A percentile compares a stretch with the other conserved stretches of the same genome.
These are phyloP conservation scores for Genyomyrus donnyi DNA, from an alignment of 2,113 vertebrate species.

Conservation along the genomic window DNA sequence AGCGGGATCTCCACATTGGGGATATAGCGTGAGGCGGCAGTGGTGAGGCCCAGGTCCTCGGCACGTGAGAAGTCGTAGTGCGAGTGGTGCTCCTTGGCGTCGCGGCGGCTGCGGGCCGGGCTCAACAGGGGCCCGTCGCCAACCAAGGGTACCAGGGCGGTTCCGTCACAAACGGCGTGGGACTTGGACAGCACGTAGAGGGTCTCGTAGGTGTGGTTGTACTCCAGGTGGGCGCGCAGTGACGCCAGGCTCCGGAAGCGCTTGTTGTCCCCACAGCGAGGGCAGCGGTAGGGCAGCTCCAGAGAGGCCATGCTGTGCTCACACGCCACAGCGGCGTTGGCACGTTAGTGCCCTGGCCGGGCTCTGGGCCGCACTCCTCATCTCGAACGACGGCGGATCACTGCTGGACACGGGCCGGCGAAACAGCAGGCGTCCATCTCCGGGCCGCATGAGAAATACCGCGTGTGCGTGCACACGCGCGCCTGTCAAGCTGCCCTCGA, in stretches of 20 bases:
- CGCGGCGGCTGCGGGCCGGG: slow-evolving; percentile 65
- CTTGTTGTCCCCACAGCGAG: slow-evolving; percentile 97
- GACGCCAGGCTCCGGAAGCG: slow-evolving; percentile 97
- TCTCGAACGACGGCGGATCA: slow-evolving; percentile 29
- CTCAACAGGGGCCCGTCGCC: slow-evolving; percentile 74
- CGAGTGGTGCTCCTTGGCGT: slow-evolving; percentile 77
- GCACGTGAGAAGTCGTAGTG: slow-evolving; percentile 63
- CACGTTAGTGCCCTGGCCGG: slow-evolving; percentile 39
- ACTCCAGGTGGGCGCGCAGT: slow-evolving; percentile 90
- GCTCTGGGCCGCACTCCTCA: slow-evolving; percentile 48
- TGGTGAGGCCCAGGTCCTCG: slow-evolving; percentile 62
- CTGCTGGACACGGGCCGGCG: slow-evolving; percentile 10
- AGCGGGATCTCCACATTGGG: slow-evolving; percentile 93
- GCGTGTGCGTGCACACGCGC: neutral
- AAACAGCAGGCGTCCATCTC: neutral
- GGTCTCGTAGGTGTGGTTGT: slow-evolving; percentile 98
- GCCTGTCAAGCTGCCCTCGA: neutral
- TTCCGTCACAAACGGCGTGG: slow-evolving; percentile 88
- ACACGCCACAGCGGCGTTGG: slow-evolving; percentile 44
- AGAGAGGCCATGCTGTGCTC: slow-evolving; percentile 89
- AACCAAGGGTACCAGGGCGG: slow-evolving; percentile 78
- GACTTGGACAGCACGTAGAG: slow-evolving; percentile 97
- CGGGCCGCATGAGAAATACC: neutral
- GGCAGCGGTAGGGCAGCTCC: slow-evolving; percentile 96
- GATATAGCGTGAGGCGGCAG: slow-evolving; percentile 71